Base-by-base conservation (phyloP, 2,888 invertebrate species). In the Caenorhabditis sp. region DNA sequence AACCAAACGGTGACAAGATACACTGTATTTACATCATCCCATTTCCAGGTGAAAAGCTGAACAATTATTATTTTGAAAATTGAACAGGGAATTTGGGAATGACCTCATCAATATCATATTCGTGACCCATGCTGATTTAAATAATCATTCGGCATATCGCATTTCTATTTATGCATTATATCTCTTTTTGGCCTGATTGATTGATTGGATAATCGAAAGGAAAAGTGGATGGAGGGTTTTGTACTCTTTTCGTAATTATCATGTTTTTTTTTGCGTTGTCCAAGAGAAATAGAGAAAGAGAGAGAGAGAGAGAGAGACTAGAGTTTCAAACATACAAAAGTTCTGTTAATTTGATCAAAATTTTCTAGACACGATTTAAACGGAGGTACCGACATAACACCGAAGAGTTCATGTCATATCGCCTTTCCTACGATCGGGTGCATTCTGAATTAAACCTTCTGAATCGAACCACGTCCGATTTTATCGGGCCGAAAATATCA, bases 11-110 rank as follows among this genome's bases (percentile, higher is more conserved):
- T 69, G 36, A 80, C 65, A 19, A 78, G 60, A 43, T 76, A 81
- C 1, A 80, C 77, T 12, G 73, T 65, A 50, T 76, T 59, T n/a
- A 81, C 77, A 62, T 81, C 78, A 23, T 69, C 57, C 79, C 78
- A 81, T 60, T 78, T 78, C 67, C 76, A 70, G 10, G 67, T 62
- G 69, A 81, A 72, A 5, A 81, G 51, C 77, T 77, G 55, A 66
- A 75, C 69, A 27, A 23, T 58, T 19, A 14, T 27, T 24, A 55
- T 49, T 23, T 10, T 8, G 55, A 61, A 57, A 24, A 0, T 36
- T 51, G 26, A 60, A 6, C 31, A 31, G 10, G n/a, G n/a, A 31
- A 6, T 31, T 6, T 31, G 31, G 10, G 31, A 31, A 31, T 31
- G 31, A 71, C 71, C 71, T 71, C 71, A 8, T 66, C 61, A 24